phyloP scores from a whole-genome alignment of 1,140 invertebrate genomes.

The Diorhabda carinulata region DNA sequence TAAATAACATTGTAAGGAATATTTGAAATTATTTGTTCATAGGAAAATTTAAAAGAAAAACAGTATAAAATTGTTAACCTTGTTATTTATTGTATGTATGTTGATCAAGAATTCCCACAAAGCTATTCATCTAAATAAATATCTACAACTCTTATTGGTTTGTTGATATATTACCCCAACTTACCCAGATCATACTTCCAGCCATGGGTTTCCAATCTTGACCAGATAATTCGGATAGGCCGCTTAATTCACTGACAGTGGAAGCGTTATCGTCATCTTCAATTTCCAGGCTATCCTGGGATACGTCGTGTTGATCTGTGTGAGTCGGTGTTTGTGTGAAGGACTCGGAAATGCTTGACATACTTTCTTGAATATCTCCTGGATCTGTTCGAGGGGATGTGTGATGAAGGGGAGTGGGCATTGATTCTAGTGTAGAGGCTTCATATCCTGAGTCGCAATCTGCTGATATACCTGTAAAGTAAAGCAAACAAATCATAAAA shows the following conservation, averaged over 20 bases:
- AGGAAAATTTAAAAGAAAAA: no score
- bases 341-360: constrained; percentile 29
- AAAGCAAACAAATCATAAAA: not conserved
- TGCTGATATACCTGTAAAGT: constrained; percentile 34
- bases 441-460: constrained; percentile 45
- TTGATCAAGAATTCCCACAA: no score
- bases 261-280: constrained; percentile 56
- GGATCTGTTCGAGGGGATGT: constrained; percentile 36
- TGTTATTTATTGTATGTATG: no score
- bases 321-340: constrained; percentile 26
- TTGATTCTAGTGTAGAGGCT: constrained; percentile 41
- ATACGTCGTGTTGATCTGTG: constrained; percentile 27
- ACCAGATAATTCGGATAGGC: constrained; percentile 62
- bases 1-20: no score
- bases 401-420: constrained; percentile 36
- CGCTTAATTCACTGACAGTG: constrained; percentile 64
- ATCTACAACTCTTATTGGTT: no score
- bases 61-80: no score
- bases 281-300: constrained; percentile 48
- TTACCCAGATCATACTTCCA: constrained; percentile 47
- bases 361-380: constrained; percentile 29
- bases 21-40: no score
- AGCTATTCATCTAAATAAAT: no score
- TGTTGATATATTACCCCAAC: not conserved
- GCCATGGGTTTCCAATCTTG: constrained; percentile 59